Evolutionary conservation across 2,797 vertebrate genomes (phyloP), one percentile per base, ranked within the genome.

Genomic region (Hippopotamyrus pictus): DNA sequence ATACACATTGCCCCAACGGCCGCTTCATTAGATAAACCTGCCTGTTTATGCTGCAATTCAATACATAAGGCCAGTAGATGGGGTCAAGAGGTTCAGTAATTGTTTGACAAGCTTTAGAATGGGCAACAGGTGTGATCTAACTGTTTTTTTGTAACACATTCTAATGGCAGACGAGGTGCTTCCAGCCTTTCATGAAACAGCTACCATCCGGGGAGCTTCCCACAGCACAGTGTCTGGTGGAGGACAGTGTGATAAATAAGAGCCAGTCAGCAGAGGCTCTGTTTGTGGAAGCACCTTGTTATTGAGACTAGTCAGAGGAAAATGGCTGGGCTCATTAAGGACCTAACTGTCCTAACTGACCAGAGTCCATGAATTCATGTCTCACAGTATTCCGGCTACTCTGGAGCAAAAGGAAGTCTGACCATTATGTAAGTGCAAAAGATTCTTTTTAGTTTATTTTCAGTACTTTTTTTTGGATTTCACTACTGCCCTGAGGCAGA

Each of bases 391-490:
- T 41, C 73, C 1, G 73, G 73, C 37, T 79, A 17, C 17, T 79
- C 73, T 79, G 37, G 37, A 79, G 73, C 73, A 44, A 19, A 57
- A 7, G 54, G 19, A 6, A 57, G 54, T 57, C 54, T 7, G n/a
- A 84, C n/a, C 82, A 50, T 50, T 84, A 84, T 50, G 41, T 22
- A 5, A 22, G 46, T 84, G 46, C 17, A 44, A 84, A 84, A n/a
- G 37, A 50, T 84, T 84, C n/a, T 22, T 84, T 84, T 50, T 84
- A 84, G 82, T 84, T 84, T 84, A 84, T 84, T 84, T 84, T 84
- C 44, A 84, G 41, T 84, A 22, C 19, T 22, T 22, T 22, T 22
- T 44, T 84, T 50, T 50, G 19, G 82, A 48, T 84, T 84, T 84
- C 82, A 46, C 46, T 19, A 44, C 82, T 50, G 82, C 44, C 82